Evolutionary conservation across 2,797 vertebrate genomes (phyloP).

Genomic region (Hyperoplus immaculatus): DNA sequence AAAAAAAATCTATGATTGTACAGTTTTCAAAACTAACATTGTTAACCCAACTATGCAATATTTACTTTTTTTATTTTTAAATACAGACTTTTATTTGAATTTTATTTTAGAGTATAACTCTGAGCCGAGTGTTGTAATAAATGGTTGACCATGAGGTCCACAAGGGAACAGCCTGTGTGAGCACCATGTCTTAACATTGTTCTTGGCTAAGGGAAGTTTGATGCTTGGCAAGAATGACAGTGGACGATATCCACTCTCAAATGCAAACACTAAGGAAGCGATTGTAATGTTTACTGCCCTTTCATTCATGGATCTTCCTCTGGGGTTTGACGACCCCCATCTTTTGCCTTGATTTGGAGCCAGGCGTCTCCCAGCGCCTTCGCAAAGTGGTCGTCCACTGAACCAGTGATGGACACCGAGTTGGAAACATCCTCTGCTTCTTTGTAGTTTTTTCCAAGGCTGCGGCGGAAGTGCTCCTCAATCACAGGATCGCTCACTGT

Average conservation of each 20-base stretch:
- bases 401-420: constrained; percentile 96
- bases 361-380: constrained; percentile 97
- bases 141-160: constrained; percentile 41
- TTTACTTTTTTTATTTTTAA: constrained; percentile 27
- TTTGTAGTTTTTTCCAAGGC: constrained; percentile 97
- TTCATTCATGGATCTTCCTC: constrained; percentile 88
- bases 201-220: constrained; percentile 72
- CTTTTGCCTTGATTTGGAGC: constrained; percentile 97
- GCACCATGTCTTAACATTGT: constrained; percentile 68
- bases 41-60: constrained; percentile 31
- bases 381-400: constrained; percentile 98
- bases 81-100: constrained; percentile 1
- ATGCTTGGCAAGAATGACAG: constrained; percentile 66
- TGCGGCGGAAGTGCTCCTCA: constrained; percentile 98
- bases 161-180: constrained; percentile 34
- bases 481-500: constrained; percentile 94
- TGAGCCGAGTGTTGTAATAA: constrained; percentile 44
- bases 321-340: constrained; percentile 78
- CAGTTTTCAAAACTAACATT: constrained; percentile 34
- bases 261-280: constrained; percentile 49
- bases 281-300: constrained; percentile 83
- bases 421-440: constrained; percentile 92
- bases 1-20: constrained; percentile 60
- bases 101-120: constrained; percentile 49
- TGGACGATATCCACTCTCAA: constrained; percentile 50